Evolutionary conservation across 2,888 invertebrate species (phyloP).

Genomic region (Drosophila mettleri): DNA sequence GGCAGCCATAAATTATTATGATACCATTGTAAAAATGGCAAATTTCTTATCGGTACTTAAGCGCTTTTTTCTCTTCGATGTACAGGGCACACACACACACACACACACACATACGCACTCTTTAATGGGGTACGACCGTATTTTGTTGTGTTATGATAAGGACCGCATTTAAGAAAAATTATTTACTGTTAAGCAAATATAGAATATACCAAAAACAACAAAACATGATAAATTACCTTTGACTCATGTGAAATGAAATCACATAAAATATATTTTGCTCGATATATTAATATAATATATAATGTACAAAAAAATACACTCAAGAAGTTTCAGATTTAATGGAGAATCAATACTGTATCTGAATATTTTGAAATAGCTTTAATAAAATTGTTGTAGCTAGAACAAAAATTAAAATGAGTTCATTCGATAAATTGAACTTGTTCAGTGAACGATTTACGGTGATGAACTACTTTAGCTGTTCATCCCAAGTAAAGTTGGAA

Average conservation of each 20-base stretch:
- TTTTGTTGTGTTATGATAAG: slow-evolving; percentile 37
- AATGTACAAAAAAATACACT: not conserved
- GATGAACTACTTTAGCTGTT: too few relatives aligned
- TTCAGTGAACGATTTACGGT: too few relatives aligned
- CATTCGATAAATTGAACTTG: too few relatives aligned
- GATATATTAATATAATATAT: not conserved
- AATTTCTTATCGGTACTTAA: slow-evolving; percentile 82
- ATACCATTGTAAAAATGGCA: slow-evolving; percentile 82
- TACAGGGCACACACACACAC: not conserved
- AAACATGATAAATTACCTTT: not conserved
- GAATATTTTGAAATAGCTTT: too few relatives aligned
- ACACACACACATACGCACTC: not conserved
- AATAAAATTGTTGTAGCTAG: too few relatives aligned
- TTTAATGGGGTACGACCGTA: slow-evolving; percentile 23
- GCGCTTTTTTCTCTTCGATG: slow-evolving; percentile 58
- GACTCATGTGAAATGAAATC: not conserved
- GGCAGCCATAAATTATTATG: slow-evolving; percentile 82
- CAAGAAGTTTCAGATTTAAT: not conserved
- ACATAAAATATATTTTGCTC: not conserved
- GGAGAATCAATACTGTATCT: too few relatives aligned
- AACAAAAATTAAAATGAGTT: too few relatives aligned
- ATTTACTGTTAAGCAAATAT: slow-evolving; percentile 20
- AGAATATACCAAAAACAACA: not conserved
- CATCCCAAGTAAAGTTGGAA: too few relatives aligned
- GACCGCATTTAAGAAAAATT: slow-evolving; percentile 23